A percentile compares a stretch with the other conserved stretches of the same genome.
phyloP scores from a whole-genome alignment of 2,113 vertebrate species.

The Philantomba maxwellii region DNA sequence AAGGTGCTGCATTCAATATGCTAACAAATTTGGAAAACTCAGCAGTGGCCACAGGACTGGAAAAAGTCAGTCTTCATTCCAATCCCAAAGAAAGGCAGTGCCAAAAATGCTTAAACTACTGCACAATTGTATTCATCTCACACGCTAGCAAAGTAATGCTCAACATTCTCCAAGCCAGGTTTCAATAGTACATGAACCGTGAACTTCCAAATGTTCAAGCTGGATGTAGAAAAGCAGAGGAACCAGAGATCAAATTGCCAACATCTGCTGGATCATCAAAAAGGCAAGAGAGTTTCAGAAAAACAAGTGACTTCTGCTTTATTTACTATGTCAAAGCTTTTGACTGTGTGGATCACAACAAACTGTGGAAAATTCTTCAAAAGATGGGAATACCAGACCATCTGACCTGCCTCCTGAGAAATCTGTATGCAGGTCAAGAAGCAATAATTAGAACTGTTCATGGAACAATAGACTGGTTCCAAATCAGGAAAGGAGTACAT shows the following conservation, averaged over 20 bases:
- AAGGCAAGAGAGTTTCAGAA: neutral
- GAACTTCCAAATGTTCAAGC: neutral
- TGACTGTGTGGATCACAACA: neutral
- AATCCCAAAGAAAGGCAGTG: neutral
- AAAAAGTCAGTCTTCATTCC: neutral
- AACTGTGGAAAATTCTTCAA: neutral
- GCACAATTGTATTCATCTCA: neutral
- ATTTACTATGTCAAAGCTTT: neutral
- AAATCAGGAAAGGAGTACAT: neutral
- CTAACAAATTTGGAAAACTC: neutral
- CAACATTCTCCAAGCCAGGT: neutral
- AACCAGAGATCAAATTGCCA: neutral
- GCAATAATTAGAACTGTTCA: neutral
- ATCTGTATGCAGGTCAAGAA: neutral
- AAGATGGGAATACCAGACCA: neutral
- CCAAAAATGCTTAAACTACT: neutral
- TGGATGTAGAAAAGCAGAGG: neutral
- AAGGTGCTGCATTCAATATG: neutral
- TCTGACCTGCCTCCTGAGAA: neutral
- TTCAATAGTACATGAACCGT: fast-evolving
- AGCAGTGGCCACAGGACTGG: neutral
- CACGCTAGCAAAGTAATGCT: neutral
- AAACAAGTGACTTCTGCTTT: neutral
- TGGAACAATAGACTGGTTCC: neutral
- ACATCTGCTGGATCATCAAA: neutral